Evolutionary conservation across 1,140 invertebrate species (phyloP).

Genomic region (Tachypleus tridentatus): DNA sequence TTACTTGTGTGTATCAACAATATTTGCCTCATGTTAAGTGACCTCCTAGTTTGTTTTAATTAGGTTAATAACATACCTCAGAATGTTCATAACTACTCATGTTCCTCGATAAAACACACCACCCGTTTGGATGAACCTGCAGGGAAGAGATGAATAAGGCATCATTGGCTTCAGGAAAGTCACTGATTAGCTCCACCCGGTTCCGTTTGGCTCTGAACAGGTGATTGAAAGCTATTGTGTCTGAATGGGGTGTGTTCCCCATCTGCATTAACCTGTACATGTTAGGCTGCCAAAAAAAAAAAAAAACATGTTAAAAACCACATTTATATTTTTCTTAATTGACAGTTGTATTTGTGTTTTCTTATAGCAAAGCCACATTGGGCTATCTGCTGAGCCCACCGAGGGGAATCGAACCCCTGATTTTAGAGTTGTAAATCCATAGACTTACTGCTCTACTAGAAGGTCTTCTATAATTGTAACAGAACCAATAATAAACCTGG

Average conservation of each 20-base stretch:
- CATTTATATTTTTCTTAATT: too few species aligned
- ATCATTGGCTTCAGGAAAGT: conserved; percentile 73
- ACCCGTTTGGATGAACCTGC: conserved; percentile 83
- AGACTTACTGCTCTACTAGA: too few species aligned
- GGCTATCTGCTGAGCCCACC: too few species aligned
- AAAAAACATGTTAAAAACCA: conserved; percentile 1
- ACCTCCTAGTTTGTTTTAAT: background rate
- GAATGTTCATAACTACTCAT: conserved; percentile 69
- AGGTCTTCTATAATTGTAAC: too few species aligned
- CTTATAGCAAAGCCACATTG: too few species aligned
- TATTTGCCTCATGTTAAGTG: too few species aligned
- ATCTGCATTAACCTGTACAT: conserved; percentile 80
- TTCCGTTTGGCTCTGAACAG: conserved; percentile 67
- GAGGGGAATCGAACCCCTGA: too few species aligned
- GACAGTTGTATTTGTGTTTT: too few species aligned
- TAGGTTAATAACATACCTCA: conserved; percentile 45
- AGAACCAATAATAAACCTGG: too few species aligned
- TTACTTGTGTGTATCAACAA: too few species aligned
- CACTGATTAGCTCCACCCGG: conserved; percentile 74
- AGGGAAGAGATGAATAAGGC: conserved; percentile 79
- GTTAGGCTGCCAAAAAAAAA: conserved; percentile 52
- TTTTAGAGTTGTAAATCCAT: too few species aligned
- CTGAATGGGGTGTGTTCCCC: conserved; percentile 61
- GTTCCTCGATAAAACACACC: conserved; percentile 76
- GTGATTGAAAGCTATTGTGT: conserved; percentile 57